Conservation (phyloP, 2,113 vertebrate species). For the Psilopsiagon aurifrons region DNA sequence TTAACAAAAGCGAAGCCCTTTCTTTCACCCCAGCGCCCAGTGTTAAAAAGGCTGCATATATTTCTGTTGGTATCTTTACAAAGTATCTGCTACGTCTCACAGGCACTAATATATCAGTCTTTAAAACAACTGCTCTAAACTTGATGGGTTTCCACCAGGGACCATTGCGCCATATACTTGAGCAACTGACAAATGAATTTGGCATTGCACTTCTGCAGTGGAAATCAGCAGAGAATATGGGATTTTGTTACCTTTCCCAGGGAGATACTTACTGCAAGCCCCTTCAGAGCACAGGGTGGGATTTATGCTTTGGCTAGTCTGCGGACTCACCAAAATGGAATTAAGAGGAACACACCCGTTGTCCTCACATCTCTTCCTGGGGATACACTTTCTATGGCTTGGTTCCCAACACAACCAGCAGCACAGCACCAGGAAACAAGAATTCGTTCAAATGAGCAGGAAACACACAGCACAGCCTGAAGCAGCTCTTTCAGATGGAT, state of each 20-base stretch:
- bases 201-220: not conserved
- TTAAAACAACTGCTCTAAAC: not conserved
- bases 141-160: not conserved
- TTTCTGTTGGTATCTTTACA: accelerated
- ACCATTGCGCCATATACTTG: accelerated
- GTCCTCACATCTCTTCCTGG: not conserved
- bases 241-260: not conserved
- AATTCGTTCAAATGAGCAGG: not conserved
- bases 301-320: accelerated
- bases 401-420: not conserved
- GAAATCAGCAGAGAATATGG: not conserved
- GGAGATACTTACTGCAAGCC: not conserved
- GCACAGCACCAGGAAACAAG: not conserved
- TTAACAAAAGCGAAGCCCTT: not conserved
- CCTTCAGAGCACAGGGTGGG: not conserved
- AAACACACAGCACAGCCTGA: not conserved
- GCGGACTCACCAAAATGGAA: accelerated
- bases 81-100: too few relatives aligned
- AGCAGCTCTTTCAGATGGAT: not conserved
- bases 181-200: accelerated
- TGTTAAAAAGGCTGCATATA: accelerated
- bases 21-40: not conserved
- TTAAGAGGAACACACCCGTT: accelerated
- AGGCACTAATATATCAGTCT: accelerated
- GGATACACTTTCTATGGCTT: not conserved